Evolutionary conservation across 2,888 invertebrate species (phyloP).

Genomic region (Cheilosia grossa): DNA sequence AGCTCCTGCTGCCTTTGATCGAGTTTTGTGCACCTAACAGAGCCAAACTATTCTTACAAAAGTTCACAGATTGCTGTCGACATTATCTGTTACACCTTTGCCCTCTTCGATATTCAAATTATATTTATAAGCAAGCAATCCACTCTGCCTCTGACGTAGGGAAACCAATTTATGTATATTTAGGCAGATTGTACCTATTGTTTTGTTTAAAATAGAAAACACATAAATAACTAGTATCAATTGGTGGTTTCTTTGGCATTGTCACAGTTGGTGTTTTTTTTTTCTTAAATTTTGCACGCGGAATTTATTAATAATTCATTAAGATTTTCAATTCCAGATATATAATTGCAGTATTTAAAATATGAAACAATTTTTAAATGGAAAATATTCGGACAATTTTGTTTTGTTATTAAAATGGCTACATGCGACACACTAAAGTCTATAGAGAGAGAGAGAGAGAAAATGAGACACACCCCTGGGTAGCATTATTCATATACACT

Average conservation of each 20-base stretch:
- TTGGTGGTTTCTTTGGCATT: background rate
- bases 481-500: slow-evolving; percentile 6
- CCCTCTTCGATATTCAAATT: background rate
- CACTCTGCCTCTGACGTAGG: background rate
- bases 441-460: background rate
- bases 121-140: background rate
- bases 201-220: background rate
- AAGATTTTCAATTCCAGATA: background rate
- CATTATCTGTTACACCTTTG: background rate
- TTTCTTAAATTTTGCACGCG: background rate
- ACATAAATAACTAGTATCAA: background rate
- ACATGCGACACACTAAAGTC: background rate
- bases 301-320: background rate
- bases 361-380: too few relatives aligned
- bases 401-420: slow-evolving; percentile 6
- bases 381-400: background rate
- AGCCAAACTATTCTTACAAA: background rate
- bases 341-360: slow-evolving; percentile 35
- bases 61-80: background rate
- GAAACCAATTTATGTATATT: background rate
- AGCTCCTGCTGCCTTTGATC: background rate
- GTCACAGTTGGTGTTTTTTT: background rate
- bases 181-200: too few relatives aligned
- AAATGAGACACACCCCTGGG: slow-evolving; percentile 16
- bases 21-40: too few relatives aligned